Evolutionary conservation across 2,888 invertebrate genomes (phyloP).

Genomic region (Ophonus ardosiacus): DNA sequence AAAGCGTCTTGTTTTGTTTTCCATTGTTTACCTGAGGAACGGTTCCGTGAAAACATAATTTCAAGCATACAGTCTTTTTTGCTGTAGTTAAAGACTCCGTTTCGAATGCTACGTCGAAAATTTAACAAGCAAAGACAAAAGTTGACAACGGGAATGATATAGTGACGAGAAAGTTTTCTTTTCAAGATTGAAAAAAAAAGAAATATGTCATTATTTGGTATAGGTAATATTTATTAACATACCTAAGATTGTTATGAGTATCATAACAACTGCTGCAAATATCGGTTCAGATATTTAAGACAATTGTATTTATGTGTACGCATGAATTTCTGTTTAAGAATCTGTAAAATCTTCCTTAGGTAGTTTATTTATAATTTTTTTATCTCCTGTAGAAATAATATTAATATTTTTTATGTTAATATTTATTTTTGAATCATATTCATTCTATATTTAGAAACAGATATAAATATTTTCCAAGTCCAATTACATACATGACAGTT

Average conservation of each 20-base stretch:
- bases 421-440: background rate
- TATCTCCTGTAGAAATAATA: no score
- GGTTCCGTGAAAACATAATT: constrained; percentile 57
- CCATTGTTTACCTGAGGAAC: constrained; percentile 54
- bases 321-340: no score
- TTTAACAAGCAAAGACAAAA: constrained; percentile 36
- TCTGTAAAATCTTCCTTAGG: no score
- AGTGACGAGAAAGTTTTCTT: background rate
- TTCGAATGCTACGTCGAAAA: constrained; percentile 52
- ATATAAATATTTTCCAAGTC: background rate
- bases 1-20: constrained; percentile 20
- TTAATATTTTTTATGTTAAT: background rate
- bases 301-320: no score
- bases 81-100: constrained; percentile 24
- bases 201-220: no score
- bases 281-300: no score
- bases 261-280: no score
- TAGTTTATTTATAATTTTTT: no score
- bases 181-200: background rate
- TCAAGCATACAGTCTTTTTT: constrained; percentile 21
- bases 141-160: background rate
- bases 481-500: background rate
- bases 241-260: no score
- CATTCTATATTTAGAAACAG: background rate
- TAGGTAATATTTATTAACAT: no score